These are phyloP conservation scores for Platycercus adscitus DNA, from an alignment of 2,113 vertebrate genomes.

Conservation along the genomic window DNA sequence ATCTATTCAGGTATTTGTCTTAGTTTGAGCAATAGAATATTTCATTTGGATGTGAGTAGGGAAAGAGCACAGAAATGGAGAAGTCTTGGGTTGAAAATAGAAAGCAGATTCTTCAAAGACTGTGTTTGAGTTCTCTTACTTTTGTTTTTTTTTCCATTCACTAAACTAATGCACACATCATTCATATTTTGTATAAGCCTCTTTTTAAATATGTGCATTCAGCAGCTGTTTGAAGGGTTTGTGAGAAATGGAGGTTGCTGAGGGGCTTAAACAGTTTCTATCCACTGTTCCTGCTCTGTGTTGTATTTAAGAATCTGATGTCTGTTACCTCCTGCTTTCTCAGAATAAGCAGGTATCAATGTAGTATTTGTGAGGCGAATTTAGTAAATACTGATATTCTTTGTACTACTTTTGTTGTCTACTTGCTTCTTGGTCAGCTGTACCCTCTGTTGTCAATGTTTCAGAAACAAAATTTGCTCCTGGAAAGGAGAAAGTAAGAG, in stretches of 20 bases:
- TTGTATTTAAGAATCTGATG: neutral
- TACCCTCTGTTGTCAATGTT: neutral
- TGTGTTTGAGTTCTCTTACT: neutral
- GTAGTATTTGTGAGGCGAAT: neutral
- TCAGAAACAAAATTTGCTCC: neutral
- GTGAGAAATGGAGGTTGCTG: neutral
- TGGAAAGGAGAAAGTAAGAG: neutral
- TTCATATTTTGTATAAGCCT: neutral
- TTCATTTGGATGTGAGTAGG: rapidly evolving
- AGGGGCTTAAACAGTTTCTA: neutral
- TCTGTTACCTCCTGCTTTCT: neutral
- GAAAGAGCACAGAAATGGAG: neutral
- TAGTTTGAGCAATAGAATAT: neutral
- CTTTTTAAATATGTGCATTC: neutral
- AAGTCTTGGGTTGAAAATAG: neutral
- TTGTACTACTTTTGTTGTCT: neutral
- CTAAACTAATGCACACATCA: neutral
- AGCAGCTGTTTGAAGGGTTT: neutral
- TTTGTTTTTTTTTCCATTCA: neutral
- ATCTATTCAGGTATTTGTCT: neutral
- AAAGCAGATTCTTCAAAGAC: neutral
- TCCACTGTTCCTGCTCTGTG: neutral
- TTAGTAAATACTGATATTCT: neutral
- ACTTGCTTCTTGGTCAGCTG: neutral
- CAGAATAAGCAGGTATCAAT: neutral